Conservation (phyloP, 2,113 vertebrate species). For the Hemibagrus wyckioides region DNA sequence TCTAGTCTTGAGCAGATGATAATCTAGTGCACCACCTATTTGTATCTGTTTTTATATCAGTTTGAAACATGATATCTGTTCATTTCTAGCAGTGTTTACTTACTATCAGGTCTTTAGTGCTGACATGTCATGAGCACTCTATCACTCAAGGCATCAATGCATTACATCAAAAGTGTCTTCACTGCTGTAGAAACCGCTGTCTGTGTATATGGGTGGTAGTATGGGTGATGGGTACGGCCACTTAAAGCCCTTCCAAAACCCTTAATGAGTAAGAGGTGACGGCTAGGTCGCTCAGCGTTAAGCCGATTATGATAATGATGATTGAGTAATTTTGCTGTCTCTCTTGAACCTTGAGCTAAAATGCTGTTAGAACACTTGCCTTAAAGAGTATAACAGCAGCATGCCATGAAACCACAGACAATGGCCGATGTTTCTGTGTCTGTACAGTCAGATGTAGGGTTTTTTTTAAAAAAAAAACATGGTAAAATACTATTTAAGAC, state of each 20-base stretch:
- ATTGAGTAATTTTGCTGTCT: slow-evolving; percentile 41
- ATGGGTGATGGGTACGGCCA: background rate
- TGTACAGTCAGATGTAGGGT: background rate
- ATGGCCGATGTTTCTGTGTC: slow-evolving; percentile 22
- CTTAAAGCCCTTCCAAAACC: slow-evolving; percentile 15
- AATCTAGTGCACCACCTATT: background rate
- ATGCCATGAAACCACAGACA: slow-evolving; percentile 47
- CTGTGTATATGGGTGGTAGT: slow-evolving; percentile 5
- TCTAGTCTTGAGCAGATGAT: background rate
- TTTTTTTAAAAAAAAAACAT: slow-evolving; percentile 16
- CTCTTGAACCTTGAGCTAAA: slow-evolving; percentile 37
- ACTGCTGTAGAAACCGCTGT: background rate
- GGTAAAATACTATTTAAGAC: slow-evolving; percentile 2
- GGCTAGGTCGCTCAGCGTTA: slow-evolving; percentile 4
- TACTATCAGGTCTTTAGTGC: background rate
- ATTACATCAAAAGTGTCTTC: background rate
- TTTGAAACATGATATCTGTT: background rate
- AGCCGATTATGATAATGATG: slow-evolving; percentile 41
- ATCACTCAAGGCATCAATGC: background rate
- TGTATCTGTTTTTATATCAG: background rate
- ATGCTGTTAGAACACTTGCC: slow-evolving; percentile 54
- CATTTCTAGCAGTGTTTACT: background rate
- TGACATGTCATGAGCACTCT: background rate
- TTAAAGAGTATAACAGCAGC: slow-evolving; percentile 20
- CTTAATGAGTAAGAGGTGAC: slow-evolving; percentile 12